Conservation (phyloP, 2,797 vertebrate species). For the Botia kubotai region DNA sequence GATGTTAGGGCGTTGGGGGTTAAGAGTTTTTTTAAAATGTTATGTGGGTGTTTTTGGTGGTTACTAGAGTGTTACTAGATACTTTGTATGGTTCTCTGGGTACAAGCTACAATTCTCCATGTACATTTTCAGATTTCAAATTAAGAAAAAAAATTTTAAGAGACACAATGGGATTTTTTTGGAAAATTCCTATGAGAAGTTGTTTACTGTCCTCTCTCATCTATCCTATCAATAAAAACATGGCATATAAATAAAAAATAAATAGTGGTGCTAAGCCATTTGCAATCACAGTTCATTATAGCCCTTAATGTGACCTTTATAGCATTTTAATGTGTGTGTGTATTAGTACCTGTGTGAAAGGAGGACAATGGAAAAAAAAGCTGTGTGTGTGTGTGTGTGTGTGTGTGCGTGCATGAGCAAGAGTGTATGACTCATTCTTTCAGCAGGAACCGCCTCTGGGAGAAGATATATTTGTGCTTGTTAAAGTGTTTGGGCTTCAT, state of each 20-base stretch:
- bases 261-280: background rate
- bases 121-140: no score
- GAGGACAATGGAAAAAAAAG: slow-evolving; percentile 15
- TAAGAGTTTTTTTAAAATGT: background rate
- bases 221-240: no score
- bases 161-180: no score
- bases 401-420: slow-evolving; percentile 26
- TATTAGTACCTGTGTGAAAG: slow-evolving; percentile 30
- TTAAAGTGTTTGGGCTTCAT: slow-evolving; percentile 60
- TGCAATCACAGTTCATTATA: background rate
- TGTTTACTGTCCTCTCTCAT: no score
- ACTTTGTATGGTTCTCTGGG: background rate
- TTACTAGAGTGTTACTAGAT: background rate
- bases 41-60: slow-evolving; percentile 5
- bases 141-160: no score
- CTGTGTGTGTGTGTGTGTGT: slow-evolving; percentile 27
- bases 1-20: background rate
- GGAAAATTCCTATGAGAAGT: no score
- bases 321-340: slow-evolving; percentile 17
- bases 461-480: slow-evolving; percentile 66
- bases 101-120: no score
- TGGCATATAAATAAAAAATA: no score
- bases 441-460: slow-evolving; percentile 58
- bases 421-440: slow-evolving; percentile 61
- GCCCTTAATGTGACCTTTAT: slow-evolving; percentile 44